Evolutionary conservation across 2,888 invertebrate species (phyloP).

Genomic region (Minunthozetes semirufus): DNA sequence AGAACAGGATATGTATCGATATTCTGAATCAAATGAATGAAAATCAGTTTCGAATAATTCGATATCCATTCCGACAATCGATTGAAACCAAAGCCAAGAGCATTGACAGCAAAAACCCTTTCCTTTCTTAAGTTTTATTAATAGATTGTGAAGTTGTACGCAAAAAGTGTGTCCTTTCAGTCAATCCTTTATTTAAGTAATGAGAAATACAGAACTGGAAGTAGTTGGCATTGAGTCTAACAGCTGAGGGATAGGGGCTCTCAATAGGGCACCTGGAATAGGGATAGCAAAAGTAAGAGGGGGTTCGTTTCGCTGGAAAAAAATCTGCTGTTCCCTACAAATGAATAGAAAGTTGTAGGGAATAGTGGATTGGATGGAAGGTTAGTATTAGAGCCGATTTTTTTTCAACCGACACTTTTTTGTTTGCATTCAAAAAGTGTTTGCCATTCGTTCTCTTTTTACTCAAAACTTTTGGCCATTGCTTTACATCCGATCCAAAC

Average conservation of each 20-base stretch:
- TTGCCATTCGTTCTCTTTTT: background rate
- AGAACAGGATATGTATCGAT: no score
- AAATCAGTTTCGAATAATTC: no score
- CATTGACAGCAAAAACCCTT: no score
- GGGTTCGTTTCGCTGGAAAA: background rate
- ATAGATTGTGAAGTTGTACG: background rate
- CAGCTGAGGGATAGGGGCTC: conserved; percentile 23
- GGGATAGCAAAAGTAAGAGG: background rate
- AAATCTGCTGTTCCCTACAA: background rate
- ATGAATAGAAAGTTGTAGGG: conserved; percentile 10
- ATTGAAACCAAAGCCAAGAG: no score
- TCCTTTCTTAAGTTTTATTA: no score
- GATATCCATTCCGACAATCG: no score
- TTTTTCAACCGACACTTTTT: conserved; percentile 14
- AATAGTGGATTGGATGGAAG: background rate
- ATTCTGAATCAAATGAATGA: no score
- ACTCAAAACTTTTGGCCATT: background rate
- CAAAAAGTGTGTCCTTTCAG: conserved; percentile 8
- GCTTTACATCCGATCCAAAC: conserved; percentile 20
- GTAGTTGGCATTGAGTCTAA: conserved; percentile 10
- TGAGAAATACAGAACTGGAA: background rate
- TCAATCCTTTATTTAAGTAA: background rate
- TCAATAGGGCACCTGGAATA: conserved; percentile 23
- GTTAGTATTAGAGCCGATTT: background rate
- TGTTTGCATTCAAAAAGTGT: background rate